Percentiles rank a stretch among this genome's conserved stretches.
These are phyloP conservation scores for Bombus pyrosoma DNA, from an alignment of 1,140 invertebrate genomes.

Conservation along the genomic window DNA sequence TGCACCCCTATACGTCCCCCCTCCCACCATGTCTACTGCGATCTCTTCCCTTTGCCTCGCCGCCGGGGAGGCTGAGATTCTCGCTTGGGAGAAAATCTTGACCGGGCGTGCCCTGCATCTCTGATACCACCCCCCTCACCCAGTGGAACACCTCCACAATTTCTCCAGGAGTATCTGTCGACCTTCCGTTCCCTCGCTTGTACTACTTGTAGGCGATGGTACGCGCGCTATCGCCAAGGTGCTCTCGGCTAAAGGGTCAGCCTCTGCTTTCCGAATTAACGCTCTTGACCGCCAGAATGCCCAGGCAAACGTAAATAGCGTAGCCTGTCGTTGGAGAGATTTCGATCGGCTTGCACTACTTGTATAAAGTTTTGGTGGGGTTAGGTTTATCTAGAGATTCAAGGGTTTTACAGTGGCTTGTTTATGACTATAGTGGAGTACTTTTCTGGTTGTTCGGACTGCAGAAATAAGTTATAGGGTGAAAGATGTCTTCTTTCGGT, in stretches of 20 bases:
- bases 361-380: not conserved
- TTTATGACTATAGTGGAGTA: not conserved
- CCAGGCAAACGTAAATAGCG: conserved; percentile 8
- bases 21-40: conserved; percentile 31
- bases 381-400: too few species aligned
- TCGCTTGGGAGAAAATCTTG: conserved; percentile 82
- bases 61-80: conserved; percentile 80
- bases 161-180: conserved; percentile 58
- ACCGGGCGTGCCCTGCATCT: conserved; percentile 82
- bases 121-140: conserved; percentile 74
- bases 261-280: conserved; percentile 56
- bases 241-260: not conserved
- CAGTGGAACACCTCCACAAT: conserved; percentile 66
- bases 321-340: conserved; percentile 7
- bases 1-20: not conserved
- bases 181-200: not conserved
- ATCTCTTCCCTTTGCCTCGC: conserved; percentile 56
- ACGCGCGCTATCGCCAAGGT: conserved; percentile 21
- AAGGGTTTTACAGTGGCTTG: not conserved
- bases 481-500: too few species aligned
- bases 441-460: not conserved
- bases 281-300: conserved; percentile 44
- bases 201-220: not conserved
- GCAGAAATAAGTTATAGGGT: too few species aligned
- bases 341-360: not conserved